Percentiles rank a stretch among this genome's conserved stretches.
Evolutionary conservation across 2,113 vertebrate genomes (phyloP).

Genomic region (Misgurnus mizolepis): DNA sequence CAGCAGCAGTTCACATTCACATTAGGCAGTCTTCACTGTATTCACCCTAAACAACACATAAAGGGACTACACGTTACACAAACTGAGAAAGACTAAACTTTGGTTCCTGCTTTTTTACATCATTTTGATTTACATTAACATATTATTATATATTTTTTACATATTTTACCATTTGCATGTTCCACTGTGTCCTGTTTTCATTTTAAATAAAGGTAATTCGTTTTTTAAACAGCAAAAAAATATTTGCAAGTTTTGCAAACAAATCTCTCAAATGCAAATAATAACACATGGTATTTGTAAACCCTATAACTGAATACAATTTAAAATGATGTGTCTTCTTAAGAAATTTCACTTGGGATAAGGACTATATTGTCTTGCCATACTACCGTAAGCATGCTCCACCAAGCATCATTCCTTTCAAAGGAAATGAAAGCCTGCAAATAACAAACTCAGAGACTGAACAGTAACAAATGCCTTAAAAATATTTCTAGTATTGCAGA

Average conservation of each 20-base stretch:
- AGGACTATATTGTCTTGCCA: background rate
- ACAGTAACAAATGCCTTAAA: background rate
- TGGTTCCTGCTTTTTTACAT: conserved; percentile 20
- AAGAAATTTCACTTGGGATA: background rate
- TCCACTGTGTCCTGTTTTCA: background rate
- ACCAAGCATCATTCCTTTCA: background rate
- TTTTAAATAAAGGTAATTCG: background rate
- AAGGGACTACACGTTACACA: conserved; percentile 10
- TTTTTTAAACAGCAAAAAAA: no score
- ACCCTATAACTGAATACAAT: background rate
- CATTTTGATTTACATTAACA: background rate
- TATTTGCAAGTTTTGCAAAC: no score
- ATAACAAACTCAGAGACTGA: background rate
- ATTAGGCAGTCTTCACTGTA: conserved; percentile 23
- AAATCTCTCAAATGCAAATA: no score
- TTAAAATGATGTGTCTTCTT: background rate
- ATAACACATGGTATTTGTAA: background rate
- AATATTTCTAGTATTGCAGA: no score
- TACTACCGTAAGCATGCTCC: background rate
- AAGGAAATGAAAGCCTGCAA: background rate
- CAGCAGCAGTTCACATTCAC: conserved; percentile 1
- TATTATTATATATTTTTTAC: background rate
- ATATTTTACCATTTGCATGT: background rate
- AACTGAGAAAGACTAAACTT: conserved; percentile 7
- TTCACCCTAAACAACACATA: conserved; percentile 18